Percentiles rank a stretch among this genome's conserved stretches.
Evolutionary conservation across 2,113 vertebrate genomes (phyloP).

Genomic region (Sinocyclocheilus anshuiensis): DNA sequence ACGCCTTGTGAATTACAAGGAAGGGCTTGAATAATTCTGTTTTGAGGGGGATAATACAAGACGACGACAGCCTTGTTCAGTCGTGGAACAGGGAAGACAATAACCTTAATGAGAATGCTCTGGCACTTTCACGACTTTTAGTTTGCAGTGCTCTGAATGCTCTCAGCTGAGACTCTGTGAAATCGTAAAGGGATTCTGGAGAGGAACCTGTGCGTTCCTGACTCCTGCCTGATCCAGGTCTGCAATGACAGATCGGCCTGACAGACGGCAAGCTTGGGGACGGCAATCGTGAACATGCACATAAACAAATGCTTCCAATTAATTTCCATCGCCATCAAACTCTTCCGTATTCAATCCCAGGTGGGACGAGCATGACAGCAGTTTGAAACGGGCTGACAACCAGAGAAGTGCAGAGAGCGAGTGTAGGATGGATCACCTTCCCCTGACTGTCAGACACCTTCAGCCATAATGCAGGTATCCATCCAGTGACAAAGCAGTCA

Average conservation of each 20-base stretch:
- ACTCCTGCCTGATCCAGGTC: not conserved
- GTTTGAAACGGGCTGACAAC: slow-evolving; percentile 1
- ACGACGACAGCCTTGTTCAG: not conserved
- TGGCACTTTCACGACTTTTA: not conserved
- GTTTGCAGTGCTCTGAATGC: not conserved
- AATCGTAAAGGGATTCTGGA: slow-evolving; percentile 22
- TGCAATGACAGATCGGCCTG: slow-evolving; percentile 2
- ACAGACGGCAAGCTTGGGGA: slow-evolving; percentile 6
- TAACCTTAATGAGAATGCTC: slow-evolving; percentile 36
- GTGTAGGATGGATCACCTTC: slow-evolving; percentile 10
- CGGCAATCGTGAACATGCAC: not conserved
- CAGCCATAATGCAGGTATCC: not conserved
- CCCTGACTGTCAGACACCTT: slow-evolving; percentile 26
- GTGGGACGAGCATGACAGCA: not conserved
- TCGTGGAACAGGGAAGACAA: slow-evolving; percentile 9
- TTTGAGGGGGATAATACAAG: slow-evolving; percentile 33
- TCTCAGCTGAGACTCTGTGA: not conserved
- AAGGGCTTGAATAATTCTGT: slow-evolving; percentile 18
- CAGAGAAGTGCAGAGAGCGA: not conserved
- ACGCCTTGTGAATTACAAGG: slow-evolving; percentile 5
- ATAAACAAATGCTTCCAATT: slow-evolving; percentile 49
- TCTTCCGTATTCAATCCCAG: not conserved
- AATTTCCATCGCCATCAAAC: slow-evolving; percentile 23
- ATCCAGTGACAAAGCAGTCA: not conserved
- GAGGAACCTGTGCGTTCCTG: slow-evolving; percentile 15